phyloP scores from a whole-genome alignment of 2,113 vertebrate genomes.

The Siphamia tubifer region DNA sequence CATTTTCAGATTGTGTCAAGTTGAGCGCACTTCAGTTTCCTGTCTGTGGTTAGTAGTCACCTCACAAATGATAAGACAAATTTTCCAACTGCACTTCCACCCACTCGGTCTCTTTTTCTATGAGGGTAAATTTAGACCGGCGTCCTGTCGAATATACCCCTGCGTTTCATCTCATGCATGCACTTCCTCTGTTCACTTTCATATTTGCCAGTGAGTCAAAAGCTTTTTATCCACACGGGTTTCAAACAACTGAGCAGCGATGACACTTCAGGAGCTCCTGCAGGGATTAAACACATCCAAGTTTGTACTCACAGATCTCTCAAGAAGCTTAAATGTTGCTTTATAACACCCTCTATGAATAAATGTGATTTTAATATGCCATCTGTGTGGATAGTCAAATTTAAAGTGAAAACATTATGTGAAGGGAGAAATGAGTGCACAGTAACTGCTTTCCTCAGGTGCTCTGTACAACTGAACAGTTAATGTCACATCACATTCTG shows the following conservation, averaged over 20 bases:
- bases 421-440: too few species aligned
- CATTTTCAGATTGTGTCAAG: too few species aligned
- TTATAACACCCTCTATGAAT: too few species aligned
- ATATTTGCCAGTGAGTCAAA: not conserved
- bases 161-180: constrained; percentile 33
- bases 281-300: not conserved
- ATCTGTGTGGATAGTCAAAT: too few species aligned
- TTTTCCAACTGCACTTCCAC: constrained; percentile 35
- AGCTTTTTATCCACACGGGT: not conserved
- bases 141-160: not conserved
- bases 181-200: constrained; percentile 32
- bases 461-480: too few species aligned
- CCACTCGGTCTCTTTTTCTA: not conserved
- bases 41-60: constrained; percentile 29
- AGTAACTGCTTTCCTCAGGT: too few species aligned
- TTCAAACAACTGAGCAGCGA: not conserved
- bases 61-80: constrained; percentile 1
- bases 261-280: not conserved
- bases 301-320: not conserved
- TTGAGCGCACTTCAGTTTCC: constrained; percentile 27
- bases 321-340: not conserved
- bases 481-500: too few species aligned
- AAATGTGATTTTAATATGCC: too few species aligned
- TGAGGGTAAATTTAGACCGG: constrained; percentile 5
- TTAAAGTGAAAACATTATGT: too few species aligned